phyloP scores from a whole-genome alignment of 2,888 invertebrate species.

The Rutpela maculata region DNA sequence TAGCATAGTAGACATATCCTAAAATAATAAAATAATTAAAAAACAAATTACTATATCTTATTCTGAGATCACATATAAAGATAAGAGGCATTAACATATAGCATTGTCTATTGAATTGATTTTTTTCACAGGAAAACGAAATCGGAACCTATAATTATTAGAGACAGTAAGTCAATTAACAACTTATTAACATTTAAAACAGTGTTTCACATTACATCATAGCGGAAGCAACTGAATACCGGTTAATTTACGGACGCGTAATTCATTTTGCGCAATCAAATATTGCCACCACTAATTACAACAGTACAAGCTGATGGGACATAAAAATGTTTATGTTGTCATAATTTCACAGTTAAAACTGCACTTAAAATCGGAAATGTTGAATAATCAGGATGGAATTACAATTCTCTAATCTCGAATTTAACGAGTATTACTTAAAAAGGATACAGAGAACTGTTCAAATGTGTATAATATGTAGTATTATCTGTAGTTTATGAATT shows the following conservation, averaged over 20 bases:
- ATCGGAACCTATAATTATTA: conserved; percentile 9
- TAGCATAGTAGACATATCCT: too few relatives aligned
- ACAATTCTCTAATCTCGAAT: conserved; percentile 6
- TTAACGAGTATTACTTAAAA: background rate
- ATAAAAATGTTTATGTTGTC: conserved; percentile 37
- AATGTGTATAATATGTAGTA: background rate
- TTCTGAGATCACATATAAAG: background rate
- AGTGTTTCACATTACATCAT: conserved; percentile 12
- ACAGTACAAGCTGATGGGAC: conserved; percentile 1
- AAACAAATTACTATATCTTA: background rate
- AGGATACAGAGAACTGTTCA: background rate
- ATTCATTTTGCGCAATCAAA: conserved; percentile 29
- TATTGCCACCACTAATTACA: conserved; percentile 34
- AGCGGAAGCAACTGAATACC: conserved; percentile 32
- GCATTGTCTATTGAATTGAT: conserved; percentile 5
- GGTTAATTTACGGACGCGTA: conserved; percentile 25
- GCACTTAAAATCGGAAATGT: conserved; percentile 1
- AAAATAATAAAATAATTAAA: background rate
- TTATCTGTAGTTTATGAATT: too few relatives aligned
- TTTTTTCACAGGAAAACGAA: conserved; percentile 16
- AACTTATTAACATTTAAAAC: conserved; percentile 36
- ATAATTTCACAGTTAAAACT: conserved; percentile 20
- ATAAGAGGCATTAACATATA: background rate
- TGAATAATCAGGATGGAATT: background rate
- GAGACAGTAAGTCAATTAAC: conserved; percentile 6